Evolutionary conservation across 2,888 invertebrate species (phyloP).

Genomic region (Shargacucullia verbasci): DNA sequence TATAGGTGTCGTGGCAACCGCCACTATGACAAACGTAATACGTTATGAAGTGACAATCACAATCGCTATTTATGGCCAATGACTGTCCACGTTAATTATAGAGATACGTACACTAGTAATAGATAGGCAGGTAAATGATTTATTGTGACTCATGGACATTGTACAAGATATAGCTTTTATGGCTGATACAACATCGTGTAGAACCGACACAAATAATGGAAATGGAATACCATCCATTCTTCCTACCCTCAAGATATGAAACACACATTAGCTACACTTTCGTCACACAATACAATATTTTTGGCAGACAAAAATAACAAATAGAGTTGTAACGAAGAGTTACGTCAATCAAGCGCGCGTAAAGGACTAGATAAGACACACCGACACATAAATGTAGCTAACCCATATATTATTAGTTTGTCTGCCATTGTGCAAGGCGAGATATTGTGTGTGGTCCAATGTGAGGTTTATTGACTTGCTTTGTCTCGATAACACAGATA

Average conservation of each 20-base stretch:
- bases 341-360: slow-evolving; percentile 75
- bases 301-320: slow-evolving; percentile 70
- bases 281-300: slow-evolving; percentile 62
- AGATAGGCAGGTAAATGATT: slow-evolving; percentile 52
- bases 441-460: slow-evolving; percentile 89
- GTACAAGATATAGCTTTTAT: slow-evolving; percentile 50
- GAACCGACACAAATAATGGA: slow-evolving; percentile 29
- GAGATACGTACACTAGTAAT: slow-evolving; percentile 53
- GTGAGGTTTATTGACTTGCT: slow-evolving; percentile 85
- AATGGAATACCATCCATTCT: slow-evolving; percentile 32
- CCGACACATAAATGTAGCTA: slow-evolving; percentile 77
- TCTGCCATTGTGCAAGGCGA: slow-evolving; percentile 79
- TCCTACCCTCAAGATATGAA: slow-evolving; percentile 43
- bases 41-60: slow-evolving; percentile 60
- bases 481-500: slow-evolving; percentile 89
- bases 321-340: slow-evolving; percentile 63
- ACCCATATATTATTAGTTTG: slow-evolving; percentile 84
- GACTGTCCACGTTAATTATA: slow-evolving; percentile 68
- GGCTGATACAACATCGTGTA: slow-evolving; percentile 34
- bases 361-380: slow-evolving; percentile 78
- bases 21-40: slow-evolving; percentile 46
- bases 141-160: slow-evolving; percentile 53
- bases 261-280: slow-evolving; percentile 58
- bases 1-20: slow-evolving; percentile 25
- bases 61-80: slow-evolving; percentile 66